Base-by-base conservation (phyloP, 2,113 vertebrate genomes). In the Nipponia nippon region DNA sequence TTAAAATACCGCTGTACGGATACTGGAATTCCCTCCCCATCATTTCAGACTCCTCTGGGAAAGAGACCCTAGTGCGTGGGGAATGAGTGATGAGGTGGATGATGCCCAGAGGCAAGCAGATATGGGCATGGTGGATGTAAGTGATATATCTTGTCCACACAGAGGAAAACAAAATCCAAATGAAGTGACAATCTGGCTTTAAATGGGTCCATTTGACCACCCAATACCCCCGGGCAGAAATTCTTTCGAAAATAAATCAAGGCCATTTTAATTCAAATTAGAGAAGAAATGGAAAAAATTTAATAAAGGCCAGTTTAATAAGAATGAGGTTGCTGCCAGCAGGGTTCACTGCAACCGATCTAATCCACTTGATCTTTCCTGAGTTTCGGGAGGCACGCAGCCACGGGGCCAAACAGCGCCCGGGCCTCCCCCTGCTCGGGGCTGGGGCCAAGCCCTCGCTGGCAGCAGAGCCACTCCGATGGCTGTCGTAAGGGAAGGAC, bases 31-130 rank as follows among this genome's bases (percentile, higher is more conserved):
- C 59, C 92, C 17, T 40, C 66, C 78, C 22, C 65, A 23, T n/a
- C 11, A 0, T 16, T 81, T 9, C 44, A 59, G 67, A 13, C 21
- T 34, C 82, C 42, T 67, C 47, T 38, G 65, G 46, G 46, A 65
- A 65, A 52, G 56, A n/a, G 22, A 47, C 12, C 25, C 10, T 5
- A 8, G 62, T 0, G 0, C 3, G 23, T 9, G 44, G n/a, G 18
- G 18, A 80, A 36, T 10, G 70, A 81, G 29, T 5, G 25, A 34
- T 16, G 71, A 70, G 14, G 40, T 34, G 62, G 61, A 17, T 19
- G 52, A 76, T 44, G 8, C 50, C 66, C 88, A 49, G 40, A 87
- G 65, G 46, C 19, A 30, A 79, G 83, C 34, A 82, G 86, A 44
- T 47, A n/a, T 1, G 40, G 58, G 63, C 65, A 75, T 0, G 12